Conservation (phyloP, 2,113 vertebrate species). For the Anhinga anhinga region DNA sequence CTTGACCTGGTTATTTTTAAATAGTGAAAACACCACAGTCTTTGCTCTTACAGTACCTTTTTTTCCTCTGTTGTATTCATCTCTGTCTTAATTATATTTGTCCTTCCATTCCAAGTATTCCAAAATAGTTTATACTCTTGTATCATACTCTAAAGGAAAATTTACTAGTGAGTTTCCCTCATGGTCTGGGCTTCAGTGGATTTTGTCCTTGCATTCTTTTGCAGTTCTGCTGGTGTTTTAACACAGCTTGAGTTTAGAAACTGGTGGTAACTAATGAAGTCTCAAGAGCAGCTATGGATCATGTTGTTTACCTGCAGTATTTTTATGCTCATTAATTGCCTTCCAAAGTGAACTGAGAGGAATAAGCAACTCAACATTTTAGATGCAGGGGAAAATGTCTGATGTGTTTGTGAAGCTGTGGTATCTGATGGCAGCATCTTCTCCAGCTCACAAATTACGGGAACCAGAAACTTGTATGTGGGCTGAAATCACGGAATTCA, state of each 20-base stretch:
- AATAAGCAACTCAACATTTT: neutral
- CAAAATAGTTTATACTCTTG: neutral
- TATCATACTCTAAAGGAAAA: neutral
- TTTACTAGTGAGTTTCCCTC: neutral
- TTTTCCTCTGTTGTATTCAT: neutral
- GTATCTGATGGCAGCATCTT: neutral
- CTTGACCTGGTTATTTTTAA: neutral
- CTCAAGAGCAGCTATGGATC: neutral
- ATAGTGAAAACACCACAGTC: neutral
- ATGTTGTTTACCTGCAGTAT: neutral
- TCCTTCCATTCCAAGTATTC: neutral
- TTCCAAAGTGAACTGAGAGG: neutral
- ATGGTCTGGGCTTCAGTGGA: accelerated
- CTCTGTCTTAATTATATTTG: neutral
- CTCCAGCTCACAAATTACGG: neutral
- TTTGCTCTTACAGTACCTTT: neutral
- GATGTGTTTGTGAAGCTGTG: neutral
- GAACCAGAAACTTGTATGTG: neutral
- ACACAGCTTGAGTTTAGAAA: neutral
- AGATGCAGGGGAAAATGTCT: neutral
- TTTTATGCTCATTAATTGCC: neutral
- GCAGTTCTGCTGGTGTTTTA: neutral
- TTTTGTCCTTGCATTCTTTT: neutral
- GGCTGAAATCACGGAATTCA: neutral
- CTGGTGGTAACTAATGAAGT: neutral